Percentiles rank a stretch among this genome's conserved stretches.
These are phyloP conservation scores for Drosophila mayaguana DNA, from an alignment of 2,888 invertebrate species.

Conservation along the genomic window DNA sequence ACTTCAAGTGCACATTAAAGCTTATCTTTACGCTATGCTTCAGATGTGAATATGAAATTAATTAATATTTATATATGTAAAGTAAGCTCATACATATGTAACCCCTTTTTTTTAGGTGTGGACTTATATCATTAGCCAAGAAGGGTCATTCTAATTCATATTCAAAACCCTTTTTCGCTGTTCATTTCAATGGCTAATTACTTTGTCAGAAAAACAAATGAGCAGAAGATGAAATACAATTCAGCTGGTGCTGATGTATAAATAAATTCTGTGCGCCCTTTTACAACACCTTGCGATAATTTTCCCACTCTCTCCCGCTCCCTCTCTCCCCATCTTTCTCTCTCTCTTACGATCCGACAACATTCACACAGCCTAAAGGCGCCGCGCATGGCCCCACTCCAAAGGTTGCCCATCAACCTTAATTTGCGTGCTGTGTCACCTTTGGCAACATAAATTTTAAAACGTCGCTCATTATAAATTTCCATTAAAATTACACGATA, in stretches of 20 bases:
- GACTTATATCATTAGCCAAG: not conserved
- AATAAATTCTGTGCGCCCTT: conserved; percentile 57
- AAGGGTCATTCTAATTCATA: conserved; percentile 44
- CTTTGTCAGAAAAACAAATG: conserved; percentile 26
- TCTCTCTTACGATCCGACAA: conserved; percentile 63
- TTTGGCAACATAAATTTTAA: conserved; percentile 68
- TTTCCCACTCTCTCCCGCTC: not conserved
- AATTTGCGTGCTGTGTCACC: conserved; percentile 73
- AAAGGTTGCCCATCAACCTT: conserved; percentile 40
- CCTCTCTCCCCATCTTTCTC: not conserved
- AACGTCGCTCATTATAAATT: conserved; percentile 78
- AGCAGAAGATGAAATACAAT: conserved; percentile 11
- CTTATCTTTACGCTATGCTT: not conserved
- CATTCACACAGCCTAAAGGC: conserved; percentile 73
- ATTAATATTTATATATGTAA: conserved; percentile 5
- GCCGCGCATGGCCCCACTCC: conserved; percentile 15
- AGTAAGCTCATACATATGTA: not conserved
- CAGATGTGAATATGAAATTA: conserved; percentile 3
- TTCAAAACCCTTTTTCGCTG: conserved; percentile 41
- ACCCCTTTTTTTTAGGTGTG: not conserved
- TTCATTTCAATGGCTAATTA: conserved; percentile 65
- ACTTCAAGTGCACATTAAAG: not conserved
- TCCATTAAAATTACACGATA: conserved; percentile 78
- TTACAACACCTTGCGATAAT: conserved; percentile 62
- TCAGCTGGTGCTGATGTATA: conserved; percentile 34